Base-by-base conservation (phyloP, 2,113 vertebrate species). In the Rhynchomys soricoides region DNA sequence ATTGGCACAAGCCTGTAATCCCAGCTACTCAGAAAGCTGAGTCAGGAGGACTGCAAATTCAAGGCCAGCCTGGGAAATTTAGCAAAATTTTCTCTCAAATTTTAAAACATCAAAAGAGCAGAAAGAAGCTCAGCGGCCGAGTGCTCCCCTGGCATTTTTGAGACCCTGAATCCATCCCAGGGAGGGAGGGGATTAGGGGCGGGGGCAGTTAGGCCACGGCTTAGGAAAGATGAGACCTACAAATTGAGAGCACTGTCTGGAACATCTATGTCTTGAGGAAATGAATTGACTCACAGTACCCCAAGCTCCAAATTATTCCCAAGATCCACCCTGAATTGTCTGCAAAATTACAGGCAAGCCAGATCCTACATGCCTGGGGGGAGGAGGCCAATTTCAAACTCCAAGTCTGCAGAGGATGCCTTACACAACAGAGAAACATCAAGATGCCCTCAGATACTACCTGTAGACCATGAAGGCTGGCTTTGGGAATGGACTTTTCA, bases 121-220 rank as follows among this genome's bases (percentile, higher is more conserved):
- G 40, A 31, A 37, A 0, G 6, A 8, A 48, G 4, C 62, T 37
- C 13, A 6, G 22, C 12, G 16, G 24, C 26, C 0, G 0, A 64
- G 57, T 1, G 22, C 26, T 48, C 21, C 0, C 40, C 82, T 13
- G 29, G 43, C 43, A 66, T 1, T 31, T 64, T 57, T 57, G 9
- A 55, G 52, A 22, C 52, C 52, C 62, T 34, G 16, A 48, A 43
- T 66, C 43, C 62, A 34, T 37, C 62, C 59, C 62, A 86, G 29
- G 34, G 64, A 66, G 8, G 64, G 29, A 66, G 26, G 64, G 29
- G 64, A 31, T 26, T 66, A 11, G 26, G 26, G 24, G 12, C 34
- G 3, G 31, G 16, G 10, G 11, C 45, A 48, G 19, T 55, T 45
- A 90, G 50, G 68, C 40, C 43, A 59, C 4, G 3, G 24, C 77